These are phyloP conservation scores for Sterrhoptilus dennistouni DNA, from an alignment of 2,113 vertebrate species.

Conservation along the genomic window DNA sequence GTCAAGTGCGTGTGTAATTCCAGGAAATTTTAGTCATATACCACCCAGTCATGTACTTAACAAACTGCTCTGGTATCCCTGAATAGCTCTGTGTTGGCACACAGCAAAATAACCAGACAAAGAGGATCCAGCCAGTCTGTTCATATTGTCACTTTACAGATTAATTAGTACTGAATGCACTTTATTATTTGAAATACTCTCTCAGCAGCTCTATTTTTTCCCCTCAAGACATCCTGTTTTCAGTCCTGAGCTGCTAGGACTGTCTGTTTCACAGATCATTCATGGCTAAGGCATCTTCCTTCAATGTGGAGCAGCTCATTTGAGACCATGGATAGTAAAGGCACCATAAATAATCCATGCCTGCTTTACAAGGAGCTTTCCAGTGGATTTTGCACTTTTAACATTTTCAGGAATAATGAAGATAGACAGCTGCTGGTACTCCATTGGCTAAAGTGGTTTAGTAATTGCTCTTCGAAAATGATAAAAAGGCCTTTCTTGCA, in stretches of 20 bases:
- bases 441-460: not conserved
- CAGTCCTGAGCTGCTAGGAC: not conserved
- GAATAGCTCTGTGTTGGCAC: not conserved
- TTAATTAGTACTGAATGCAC: not conserved
- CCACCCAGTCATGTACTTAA: not conserved
- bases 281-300: not conserved
- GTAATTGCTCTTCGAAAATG: not conserved
- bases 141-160: not conserved
- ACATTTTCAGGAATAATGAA: not conserved
- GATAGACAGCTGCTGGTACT: not conserved
- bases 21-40: not conserved
- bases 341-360: not conserved
- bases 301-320: not conserved
- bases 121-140: not conserved
- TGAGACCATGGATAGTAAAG: not conserved
- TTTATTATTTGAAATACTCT: not conserved
- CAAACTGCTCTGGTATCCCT: not conserved
- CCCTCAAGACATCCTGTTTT: not conserved
- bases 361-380: not conserved
- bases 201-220: not conserved
- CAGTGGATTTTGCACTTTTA: not conserved
- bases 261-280: not conserved
- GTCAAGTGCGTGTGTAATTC: not conserved
- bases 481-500: not conserved
- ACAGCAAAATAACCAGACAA: not conserved